phyloP scores from a whole-genome alignment of 1,140 invertebrate genomes.

The Euura saliciscinereae region DNA sequence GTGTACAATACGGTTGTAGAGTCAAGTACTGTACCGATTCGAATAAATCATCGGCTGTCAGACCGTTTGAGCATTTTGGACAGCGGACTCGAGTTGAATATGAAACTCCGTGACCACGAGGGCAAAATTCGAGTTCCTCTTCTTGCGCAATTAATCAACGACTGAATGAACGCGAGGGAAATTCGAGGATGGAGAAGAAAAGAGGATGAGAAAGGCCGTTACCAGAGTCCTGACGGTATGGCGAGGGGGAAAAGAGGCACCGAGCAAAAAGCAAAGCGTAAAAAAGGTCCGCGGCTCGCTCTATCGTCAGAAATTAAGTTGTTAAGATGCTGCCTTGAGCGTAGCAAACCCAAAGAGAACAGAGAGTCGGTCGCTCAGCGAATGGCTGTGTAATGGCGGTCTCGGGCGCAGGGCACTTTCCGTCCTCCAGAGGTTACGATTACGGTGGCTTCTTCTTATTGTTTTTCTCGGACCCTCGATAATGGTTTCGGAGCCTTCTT shows the following conservation, averaged over 20 bases:
- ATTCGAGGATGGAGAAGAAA: not conserved
- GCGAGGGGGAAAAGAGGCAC: conserved; percentile 5
- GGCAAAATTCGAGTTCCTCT: not conserved
- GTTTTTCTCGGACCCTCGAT: not conserved
- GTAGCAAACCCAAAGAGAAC: conserved; percentile 30
- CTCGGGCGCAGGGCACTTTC: conserved; percentile 9
- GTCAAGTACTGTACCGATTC: not conserved
- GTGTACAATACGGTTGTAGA: not conserved
- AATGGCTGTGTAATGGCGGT: conserved; percentile 30
- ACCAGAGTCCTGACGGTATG: not conserved
- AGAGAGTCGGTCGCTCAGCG: conserved; percentile 17
- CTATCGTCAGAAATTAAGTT: conserved; percentile 40
- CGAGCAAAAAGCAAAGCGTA: conserved; percentile 12
- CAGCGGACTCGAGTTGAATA: not conserved
- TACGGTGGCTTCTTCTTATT: not conserved
- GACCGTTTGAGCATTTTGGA: not conserved
- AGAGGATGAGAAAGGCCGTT: not conserved
- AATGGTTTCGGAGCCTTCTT: too few relatives aligned
- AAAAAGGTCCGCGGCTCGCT: conserved; percentile 19
- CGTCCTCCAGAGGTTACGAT: not conserved
- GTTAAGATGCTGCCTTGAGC: conserved; percentile 40
- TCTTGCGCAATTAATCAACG: not conserved
- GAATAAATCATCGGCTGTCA: not conserved
- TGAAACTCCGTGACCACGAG: not conserved
- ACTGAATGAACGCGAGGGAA: not conserved